A percentile compares a stretch with the other conserved stretches of the same genome.
phyloP scores from a whole-genome alignment of 2,888 invertebrate species.

The Lasioglossum figueresi region DNA sequence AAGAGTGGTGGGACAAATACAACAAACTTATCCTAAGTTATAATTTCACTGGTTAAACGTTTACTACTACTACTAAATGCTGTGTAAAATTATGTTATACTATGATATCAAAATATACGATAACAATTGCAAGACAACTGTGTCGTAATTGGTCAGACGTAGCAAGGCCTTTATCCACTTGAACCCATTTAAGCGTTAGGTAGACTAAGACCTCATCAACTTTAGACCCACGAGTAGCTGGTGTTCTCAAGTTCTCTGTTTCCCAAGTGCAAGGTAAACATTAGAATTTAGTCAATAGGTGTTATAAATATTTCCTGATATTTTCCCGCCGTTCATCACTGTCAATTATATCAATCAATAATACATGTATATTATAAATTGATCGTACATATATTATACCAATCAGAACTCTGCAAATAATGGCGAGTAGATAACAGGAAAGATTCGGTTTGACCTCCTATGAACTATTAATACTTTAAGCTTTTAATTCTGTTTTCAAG shows the following conservation, averaged over 20 bases:
- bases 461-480: background rate
- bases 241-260: background rate
- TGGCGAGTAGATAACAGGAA: background rate
- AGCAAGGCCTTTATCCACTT: slow-evolving; percentile 21
- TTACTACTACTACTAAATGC: background rate
- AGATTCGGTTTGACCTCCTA: background rate
- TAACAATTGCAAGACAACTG: background rate
- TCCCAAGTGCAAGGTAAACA: background rate
- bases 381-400: background rate
- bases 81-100: slow-evolving; percentile 13
- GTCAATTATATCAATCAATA: background rate
- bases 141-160: slow-evolving; percentile 24
- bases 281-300: background rate
- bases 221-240: slow-evolving; percentile 8
- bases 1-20: background rate
- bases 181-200: slow-evolving; percentile 6
- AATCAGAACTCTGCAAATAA: background rate
- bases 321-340: background rate
- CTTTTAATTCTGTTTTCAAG: background rate
- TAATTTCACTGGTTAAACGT: background rate
- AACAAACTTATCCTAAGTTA: slow-evolving; percentile 10
- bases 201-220: slow-evolving; percentile 5
- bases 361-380: background rate
- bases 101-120: slow-evolving; percentile 5
- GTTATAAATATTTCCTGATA: background rate